Evolutionary conservation across 1,140 invertebrate genomes (phyloP).

Genomic region (Antheraea mylitta): DNA sequence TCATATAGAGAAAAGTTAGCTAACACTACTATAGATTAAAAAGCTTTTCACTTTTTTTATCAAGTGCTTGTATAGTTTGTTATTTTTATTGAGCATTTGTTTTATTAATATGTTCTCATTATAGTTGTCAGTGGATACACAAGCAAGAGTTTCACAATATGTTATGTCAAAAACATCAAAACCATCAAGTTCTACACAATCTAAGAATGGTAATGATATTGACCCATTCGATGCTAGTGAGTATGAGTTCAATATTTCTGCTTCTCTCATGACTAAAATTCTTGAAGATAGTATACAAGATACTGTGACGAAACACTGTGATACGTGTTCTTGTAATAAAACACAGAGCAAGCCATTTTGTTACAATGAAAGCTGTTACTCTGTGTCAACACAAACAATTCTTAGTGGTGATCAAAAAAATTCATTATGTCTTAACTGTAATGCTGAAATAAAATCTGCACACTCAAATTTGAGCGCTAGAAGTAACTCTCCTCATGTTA

Average conservation of each 20-base stretch:
- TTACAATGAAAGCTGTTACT: conserved; percentile 79
- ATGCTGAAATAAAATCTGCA: conserved; percentile 69
- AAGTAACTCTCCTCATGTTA: conserved; percentile 57
- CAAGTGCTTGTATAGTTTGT: too few relatives aligned
- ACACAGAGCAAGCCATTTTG: conserved; percentile 80
- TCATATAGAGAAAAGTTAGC: too few relatives aligned
- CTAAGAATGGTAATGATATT: conserved; percentile 67
- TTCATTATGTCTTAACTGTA: conserved; percentile 80
- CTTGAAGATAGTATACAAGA: conserved; percentile 90
- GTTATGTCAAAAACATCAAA: conserved; percentile 84
- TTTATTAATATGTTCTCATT: conserved; percentile 27
- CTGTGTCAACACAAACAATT: conserved; percentile 81
- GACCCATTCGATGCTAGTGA: conserved; percentile 74
- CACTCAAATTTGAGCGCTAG: conserved; percentile 63
- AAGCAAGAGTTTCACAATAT: conserved; percentile 91
- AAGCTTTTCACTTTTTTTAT: too few relatives aligned
- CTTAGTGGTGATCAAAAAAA: conserved; percentile 75
- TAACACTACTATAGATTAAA: too few relatives aligned
- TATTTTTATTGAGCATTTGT: too few relatives aligned
- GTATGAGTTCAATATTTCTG: conserved; percentile 90
- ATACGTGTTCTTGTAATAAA: conserved; percentile 87
- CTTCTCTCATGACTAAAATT: conserved; percentile 95
- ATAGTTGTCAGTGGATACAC: conserved; percentile 93
- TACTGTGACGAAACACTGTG: conserved; percentile 88
- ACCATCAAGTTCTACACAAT: conserved; percentile 60